Evolutionary conservation across 2,113 vertebrate species (phyloP).

Genomic region (Tamias sibiricus): DNA sequence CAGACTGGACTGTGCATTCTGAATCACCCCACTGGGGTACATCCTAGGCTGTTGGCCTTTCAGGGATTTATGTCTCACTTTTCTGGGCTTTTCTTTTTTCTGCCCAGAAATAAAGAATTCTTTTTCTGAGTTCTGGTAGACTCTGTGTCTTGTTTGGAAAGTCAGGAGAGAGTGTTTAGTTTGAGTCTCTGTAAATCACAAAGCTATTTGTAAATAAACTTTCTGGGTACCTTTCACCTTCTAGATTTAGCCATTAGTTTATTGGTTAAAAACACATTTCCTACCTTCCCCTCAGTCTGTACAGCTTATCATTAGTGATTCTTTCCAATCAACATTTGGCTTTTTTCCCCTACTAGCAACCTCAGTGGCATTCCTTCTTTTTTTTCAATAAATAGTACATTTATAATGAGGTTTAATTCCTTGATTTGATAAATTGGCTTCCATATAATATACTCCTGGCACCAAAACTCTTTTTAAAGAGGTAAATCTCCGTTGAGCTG

Average conservation of each 20-base stretch:
- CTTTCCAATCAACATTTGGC: not conserved
- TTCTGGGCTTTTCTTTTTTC: constrained; percentile 39
- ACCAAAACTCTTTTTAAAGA: not conserved
- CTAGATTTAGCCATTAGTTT: not conserved
- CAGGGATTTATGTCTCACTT: not conserved
- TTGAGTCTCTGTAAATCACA: not conserved
- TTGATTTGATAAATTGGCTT: constrained; percentile 18
- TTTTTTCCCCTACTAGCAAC: not conserved
- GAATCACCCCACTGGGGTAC: not conserved
- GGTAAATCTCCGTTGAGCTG: not conserved
- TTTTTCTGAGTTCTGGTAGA: constrained; percentile 10
- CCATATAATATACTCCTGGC: not conserved
- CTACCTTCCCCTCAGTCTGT: not conserved
- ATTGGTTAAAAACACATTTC: not conserved
- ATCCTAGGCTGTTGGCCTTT: not conserved
- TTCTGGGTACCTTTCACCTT: not conserved
- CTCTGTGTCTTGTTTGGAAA: not conserved
- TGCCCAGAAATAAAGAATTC: constrained; percentile 6
- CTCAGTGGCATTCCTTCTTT: not conserved
- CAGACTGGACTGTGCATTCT: not conserved
- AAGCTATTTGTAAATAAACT: constrained; percentile 13
- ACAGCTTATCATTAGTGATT: not conserved
- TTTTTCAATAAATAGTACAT: not conserved
- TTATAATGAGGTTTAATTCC: constrained; percentile 9
- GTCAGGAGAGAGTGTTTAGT: not conserved